phyloP scores from a whole-genome alignment of 2,888 invertebrate genomes.

The Nomada fucata region DNA sequence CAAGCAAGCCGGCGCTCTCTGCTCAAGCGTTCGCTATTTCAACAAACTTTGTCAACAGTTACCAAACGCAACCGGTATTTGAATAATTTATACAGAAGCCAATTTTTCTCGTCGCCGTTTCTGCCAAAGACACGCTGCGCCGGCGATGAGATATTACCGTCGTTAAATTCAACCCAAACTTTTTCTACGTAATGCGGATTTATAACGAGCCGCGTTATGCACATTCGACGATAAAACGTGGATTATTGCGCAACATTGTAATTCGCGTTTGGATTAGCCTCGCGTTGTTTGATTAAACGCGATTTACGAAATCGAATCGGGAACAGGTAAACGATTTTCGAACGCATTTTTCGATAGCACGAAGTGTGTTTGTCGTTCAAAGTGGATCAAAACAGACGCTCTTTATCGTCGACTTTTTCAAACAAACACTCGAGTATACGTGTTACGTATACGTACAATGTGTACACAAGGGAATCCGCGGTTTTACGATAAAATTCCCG shows the following conservation, averaged over 20 bases:
- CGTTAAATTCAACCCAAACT: neutral
- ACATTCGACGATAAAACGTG: too few species aligned
- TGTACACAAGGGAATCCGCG: neutral
- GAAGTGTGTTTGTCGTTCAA: slow-evolving; percentile 1
- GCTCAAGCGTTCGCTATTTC: neutral
- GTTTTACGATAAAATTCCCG: neutral
- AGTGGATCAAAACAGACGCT: slow-evolving; percentile 12
- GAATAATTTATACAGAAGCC: neutral
- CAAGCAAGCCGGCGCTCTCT: slow-evolving; percentile 17
- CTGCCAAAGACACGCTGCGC: too few species aligned
- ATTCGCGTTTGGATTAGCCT: neutral
- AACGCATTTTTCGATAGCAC: neutral
- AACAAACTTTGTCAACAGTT: slow-evolving; percentile 6
- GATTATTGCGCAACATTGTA: neutral
- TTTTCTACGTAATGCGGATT: too few species aligned
- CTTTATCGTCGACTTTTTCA: neutral
- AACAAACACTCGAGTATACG: neutral
- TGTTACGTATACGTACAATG: neutral
- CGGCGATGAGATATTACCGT: neutral
- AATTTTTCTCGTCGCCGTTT: too few species aligned
- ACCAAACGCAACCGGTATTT: neutral
- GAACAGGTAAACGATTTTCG: neutral
- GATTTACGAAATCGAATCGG: slow-evolving; percentile 35
- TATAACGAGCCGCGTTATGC: too few species aligned
- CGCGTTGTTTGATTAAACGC: slow-evolving; percentile 6